Base-by-base conservation (phyloP, 2,113 vertebrate species). In the Percina caprodes region DNA sequence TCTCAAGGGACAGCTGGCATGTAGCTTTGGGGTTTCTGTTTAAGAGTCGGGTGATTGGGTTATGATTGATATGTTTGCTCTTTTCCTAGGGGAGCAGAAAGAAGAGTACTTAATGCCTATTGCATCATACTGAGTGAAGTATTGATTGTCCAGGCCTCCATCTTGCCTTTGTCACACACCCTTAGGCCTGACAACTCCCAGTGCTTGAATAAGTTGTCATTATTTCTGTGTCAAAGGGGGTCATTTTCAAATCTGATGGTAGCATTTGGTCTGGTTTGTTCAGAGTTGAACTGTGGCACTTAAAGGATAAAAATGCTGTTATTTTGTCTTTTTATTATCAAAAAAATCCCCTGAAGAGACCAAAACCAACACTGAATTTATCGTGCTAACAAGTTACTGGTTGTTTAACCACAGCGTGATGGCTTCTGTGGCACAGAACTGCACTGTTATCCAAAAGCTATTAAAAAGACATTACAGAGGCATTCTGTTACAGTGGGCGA, bases 51-150 rank as follows among this genome's bases (percentile, higher is more conserved):
- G 46, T 92, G 90, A 91, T 92, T 89, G 87, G 74, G 72, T 87
- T 89, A 84, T 89, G 89, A 93, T 91, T 92, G 89, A 92, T 92
- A 88, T 76, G 82, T 87, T 92, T 88, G 76, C 67, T 79, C 52
- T 89, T 85, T 84, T 86, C 82, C 86, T 65, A n/a, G 13, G 85
- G 85, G 83, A 83, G 74, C 73, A 77, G 71, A 89, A 78, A 84
- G 80, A 88, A 69, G 79, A 84, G 88, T 90, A 83, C 90, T 93
- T 92, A 92, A 90, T 89, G 86, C 82, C 81, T 84, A 81, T 84
- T 77, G 84, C 89, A 85, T 93, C 85, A 84, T 91, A 87, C 82
- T 75, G 86, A 88, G 81, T 83, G 79, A 86, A 79, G 74, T 92
- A 93, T 94, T 79, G 92, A 92, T 92, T 45, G 86, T 13, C 33